Percentiles rank a stretch among this genome's conserved stretches.
Evolutionary conservation across 1,140 invertebrate genomes (phyloP).

Genomic region (Vanessa tameamea): DNA sequence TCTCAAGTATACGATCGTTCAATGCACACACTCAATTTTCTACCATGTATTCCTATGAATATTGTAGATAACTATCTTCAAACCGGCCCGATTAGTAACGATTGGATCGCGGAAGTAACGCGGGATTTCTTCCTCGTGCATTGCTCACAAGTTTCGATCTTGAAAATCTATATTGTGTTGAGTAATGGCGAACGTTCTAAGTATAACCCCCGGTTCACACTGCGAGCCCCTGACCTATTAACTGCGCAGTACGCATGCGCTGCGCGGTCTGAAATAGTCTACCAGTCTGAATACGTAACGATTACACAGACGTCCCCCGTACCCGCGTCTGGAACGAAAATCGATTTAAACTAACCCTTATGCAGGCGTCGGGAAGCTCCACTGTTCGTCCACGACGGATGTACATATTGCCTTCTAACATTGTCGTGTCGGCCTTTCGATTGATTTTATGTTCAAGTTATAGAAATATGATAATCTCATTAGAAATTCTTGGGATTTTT

Average conservation of each 20-base stretch:
- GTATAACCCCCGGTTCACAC: conserved; percentile 68
- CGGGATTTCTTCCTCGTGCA: conserved; percentile 31
- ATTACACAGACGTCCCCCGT: conserved; percentile 65
- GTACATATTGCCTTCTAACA: conserved; percentile 9
- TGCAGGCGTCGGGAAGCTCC: conserved; percentile 31
- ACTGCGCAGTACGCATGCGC: conserved; percentile 69
- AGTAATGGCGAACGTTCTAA: conserved; percentile 60
- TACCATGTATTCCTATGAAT: conserved; percentile 25
- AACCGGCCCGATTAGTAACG: conserved; percentile 16
- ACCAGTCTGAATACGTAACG: conserved; percentile 70
- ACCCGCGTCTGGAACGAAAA: conserved; percentile 59
- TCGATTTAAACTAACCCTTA: conserved; percentile 54
- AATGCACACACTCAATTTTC: conserved; percentile 21
- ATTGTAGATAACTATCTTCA: conserved; percentile 22
- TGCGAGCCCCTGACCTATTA: conserved; percentile 73
- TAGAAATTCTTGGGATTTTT: conserved; percentile 7
- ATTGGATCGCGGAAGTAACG: conserved; percentile 18
- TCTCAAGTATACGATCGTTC: conserved; percentile 11
- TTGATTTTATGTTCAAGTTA: conserved; percentile 45
- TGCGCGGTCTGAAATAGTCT: conserved; percentile 61
- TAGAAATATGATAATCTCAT: conserved; percentile 18
- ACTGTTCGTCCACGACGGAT: not conserved
- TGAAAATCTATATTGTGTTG: conserved; percentile 38
- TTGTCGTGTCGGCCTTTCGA: conserved; percentile 29
- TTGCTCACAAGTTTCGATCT: conserved; percentile 37